Evolutionary conservation across 2,113 vertebrate genomes (phyloP).

Genomic region (Oreochromis spilurus): DNA sequence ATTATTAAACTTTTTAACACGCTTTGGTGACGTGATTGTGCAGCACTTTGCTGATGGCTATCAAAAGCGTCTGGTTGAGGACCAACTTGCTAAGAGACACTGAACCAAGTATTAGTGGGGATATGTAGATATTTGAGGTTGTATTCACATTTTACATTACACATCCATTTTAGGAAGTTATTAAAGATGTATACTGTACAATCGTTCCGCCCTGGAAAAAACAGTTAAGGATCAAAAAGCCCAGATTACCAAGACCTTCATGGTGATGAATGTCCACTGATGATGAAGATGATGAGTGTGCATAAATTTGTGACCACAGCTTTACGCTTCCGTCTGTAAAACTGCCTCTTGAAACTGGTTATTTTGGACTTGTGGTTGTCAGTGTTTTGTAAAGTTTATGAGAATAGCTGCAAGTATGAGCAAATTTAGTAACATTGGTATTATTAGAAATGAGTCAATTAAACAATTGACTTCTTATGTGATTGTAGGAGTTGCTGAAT

Average conservation of each 20-base stretch:
- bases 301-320: background rate
- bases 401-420: background rate
- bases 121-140: background rate
- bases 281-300: background rate
- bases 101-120: background rate
- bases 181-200: background rate
- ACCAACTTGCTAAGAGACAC: background rate
- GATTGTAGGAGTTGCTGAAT: background rate
- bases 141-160: background rate
- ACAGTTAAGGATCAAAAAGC: background rate
- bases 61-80: background rate
- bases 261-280: rapidly evolving
- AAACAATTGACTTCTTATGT: background rate
- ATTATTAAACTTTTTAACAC: background rate
- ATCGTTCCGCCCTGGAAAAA: background rate
- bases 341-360: background rate
- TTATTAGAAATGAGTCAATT: background rate
- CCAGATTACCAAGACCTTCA: background rate
- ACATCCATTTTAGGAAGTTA: background rate
- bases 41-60: background rate
- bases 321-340: background rate
- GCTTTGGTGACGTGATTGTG: background rate
- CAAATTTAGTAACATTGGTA: background rate
- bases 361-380: background rate
- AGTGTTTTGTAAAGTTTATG: background rate